Percentiles rank a stretch among this genome's conserved stretches.
Conservation (phyloP, 2,888 invertebrate species). For the Leucoma salicis region DNA sequence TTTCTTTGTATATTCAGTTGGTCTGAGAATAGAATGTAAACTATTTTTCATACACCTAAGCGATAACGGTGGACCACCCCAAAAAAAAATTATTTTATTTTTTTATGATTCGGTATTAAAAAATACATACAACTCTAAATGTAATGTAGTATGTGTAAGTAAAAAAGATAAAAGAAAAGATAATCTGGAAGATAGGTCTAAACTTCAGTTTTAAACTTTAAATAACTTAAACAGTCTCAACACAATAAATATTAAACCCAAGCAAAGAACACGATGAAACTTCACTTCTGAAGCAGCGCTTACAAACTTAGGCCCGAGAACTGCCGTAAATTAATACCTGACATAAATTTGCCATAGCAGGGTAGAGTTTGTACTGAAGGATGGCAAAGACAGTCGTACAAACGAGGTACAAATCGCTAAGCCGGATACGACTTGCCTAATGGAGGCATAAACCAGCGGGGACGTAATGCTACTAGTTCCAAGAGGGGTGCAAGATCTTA, state of each 20-base stretch:
- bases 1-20: too few species aligned
- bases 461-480: slow-evolving; percentile 42
- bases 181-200: too few species aligned
- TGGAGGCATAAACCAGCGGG: slow-evolving; percentile 68
- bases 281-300: slow-evolving; percentile 48
- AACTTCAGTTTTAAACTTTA: neutral
- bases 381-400: slow-evolving; percentile 62
- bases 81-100: too few species aligned
- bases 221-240: neutral
- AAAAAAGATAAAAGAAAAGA: too few species aligned
- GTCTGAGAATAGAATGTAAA: too few species aligned
- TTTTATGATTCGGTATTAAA: too few species aligned
- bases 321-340: slow-evolving; percentile 80
- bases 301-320: slow-evolving; percentile 62
- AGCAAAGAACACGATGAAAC: slow-evolving; percentile 59
- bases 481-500: slow-evolving; percentile 46
- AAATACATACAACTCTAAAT: too few species aligned
- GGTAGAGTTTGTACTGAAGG: slow-evolving; percentile 62
- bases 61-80: too few species aligned
- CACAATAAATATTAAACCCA: slow-evolving; percentile 67
- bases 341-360: slow-evolving; percentile 81
- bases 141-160: too few species aligned
- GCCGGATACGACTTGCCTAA: slow-evolving; percentile 63
- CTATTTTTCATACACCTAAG: too few species aligned
- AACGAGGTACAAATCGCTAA: slow-evolving; percentile 67